phyloP scores from a whole-genome alignment of 1,140 invertebrate species.

The Mizuhopecten yessoensis region DNA sequence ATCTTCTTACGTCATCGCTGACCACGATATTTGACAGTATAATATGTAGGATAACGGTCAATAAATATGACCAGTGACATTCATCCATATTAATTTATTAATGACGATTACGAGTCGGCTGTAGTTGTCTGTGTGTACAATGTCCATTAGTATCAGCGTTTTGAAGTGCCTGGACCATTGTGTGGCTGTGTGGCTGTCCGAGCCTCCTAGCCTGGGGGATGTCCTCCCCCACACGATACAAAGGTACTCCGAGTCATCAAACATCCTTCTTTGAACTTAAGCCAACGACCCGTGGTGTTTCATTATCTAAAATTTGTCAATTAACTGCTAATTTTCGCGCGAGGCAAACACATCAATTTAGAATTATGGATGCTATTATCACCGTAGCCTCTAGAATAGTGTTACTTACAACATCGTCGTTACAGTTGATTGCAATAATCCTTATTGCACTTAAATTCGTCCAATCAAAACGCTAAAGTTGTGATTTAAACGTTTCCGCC shows the following conservation, averaged over 20 bases:
- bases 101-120: neutral
- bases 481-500: constrained; percentile 1
- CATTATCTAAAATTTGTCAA: constrained; percentile 18
- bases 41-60: neutral
- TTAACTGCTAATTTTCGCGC: constrained; percentile 32
- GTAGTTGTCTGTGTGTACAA: neutral
- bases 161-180: neutral
- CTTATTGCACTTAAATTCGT: neutral
- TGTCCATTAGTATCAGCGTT: neutral
- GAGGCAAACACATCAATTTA: neutral
- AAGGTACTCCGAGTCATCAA: neutral
- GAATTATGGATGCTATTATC: constrained; percentile 15
- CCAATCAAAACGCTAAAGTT: neutral
- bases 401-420: neutral
- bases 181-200: neutral
- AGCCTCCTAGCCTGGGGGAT: neutral
- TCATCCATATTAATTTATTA: neutral
- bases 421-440: neutral
- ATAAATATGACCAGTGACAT: neutral
- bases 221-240: neutral
- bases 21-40: neutral
- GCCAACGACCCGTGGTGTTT: neutral
- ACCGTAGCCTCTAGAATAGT: neutral
- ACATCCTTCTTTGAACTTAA: neutral
- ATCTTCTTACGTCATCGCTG: neutral